Conservation (phyloP, 37 sponge, comb jelly and placozoan species). For the Halisarca cf. caerulea region DNA sequence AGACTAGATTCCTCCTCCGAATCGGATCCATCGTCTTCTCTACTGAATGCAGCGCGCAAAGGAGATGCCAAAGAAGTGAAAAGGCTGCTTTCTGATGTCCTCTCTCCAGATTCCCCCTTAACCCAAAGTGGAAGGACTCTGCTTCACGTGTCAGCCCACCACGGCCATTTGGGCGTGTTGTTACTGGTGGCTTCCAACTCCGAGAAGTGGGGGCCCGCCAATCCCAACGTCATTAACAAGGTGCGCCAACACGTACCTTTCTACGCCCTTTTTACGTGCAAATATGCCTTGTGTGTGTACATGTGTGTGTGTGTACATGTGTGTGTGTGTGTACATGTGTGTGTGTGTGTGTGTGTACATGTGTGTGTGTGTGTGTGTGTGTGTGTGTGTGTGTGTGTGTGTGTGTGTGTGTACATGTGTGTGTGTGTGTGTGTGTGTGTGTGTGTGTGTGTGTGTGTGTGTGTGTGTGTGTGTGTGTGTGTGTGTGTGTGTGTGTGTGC, state of each 20-base stretch:
- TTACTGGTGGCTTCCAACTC: not conserved
- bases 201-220: not conserved
- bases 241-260: too few relatives aligned
- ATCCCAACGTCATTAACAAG: not conserved
- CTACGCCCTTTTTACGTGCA: not conserved
- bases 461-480: too few relatives aligned
- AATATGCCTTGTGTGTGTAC: not conserved
- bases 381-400: too few relatives aligned
- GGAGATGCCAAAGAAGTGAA: not conserved
- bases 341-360: constrained; percentile 21
- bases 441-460: too few relatives aligned
- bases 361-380: not conserved
- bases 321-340: not conserved
- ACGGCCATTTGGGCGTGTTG: constrained; percentile 8
- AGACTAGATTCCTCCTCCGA: too few relatives aligned
- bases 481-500: too few relatives aligned
- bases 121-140: constrained; percentile 20
- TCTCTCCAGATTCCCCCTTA: not conserved
- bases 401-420: too few relatives aligned
- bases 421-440: too few relatives aligned
- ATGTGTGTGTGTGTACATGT: too few relatives aligned
- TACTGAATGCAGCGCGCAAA: not conserved
- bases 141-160: constrained; percentile 21
- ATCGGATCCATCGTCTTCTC: not conserved
- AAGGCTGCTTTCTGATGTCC: not conserved